Evolutionary conservation across 2,888 invertebrate genomes (phyloP), one percentile per base, ranked within the genome.

Genomic region (Antitype chi): DNA sequence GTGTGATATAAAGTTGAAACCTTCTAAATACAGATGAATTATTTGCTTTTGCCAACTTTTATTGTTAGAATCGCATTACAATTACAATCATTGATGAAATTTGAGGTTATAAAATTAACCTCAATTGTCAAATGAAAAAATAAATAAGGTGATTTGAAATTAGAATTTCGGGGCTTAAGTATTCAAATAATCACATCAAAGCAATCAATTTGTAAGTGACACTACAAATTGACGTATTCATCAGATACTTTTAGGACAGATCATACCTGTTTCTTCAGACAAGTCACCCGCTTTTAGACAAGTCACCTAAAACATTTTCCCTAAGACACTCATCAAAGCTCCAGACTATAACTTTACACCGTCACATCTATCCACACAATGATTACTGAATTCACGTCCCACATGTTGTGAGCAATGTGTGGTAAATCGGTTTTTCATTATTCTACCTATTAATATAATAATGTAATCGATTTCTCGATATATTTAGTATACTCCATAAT

Each of bases 391-490:
- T n/a, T 17, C 28, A 63, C 73, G 49, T 72, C 52, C n/a, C n/a
- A 4, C 28, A 32, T 47, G 15, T 28, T 28, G 20, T 1, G n/a
- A 62, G 20, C 28, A 13, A 53, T 13, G 53, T 62, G 75, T 75
- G 53, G 23, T 55, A 81, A 79, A 79, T 79, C 47, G 55, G 38
- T 67, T 62, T 75, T 81, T 66, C n/a, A 73, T 80, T 80, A 55
- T 53, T 62, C 43, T 59, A 47, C 43, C 23, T 57, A 49, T 47
- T 57, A 25, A 23, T 43, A 20, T 47, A 80, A 53, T 64, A 57
- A 53, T 66, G 47, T 43, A 81, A 78, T 78, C 74, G 62, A 78
- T 78, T 78, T 78, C 59, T 81, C 63, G 75, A 38, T 75, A 55
- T 66, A 81, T 53, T 76, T 81, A 15, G 0, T 76, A 23, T n/a